Percentiles rank a stretch among this genome's conserved stretches.
Conservation (phyloP, 2,113 vertebrate genomes). For the Saguinus imperator region DNA sequence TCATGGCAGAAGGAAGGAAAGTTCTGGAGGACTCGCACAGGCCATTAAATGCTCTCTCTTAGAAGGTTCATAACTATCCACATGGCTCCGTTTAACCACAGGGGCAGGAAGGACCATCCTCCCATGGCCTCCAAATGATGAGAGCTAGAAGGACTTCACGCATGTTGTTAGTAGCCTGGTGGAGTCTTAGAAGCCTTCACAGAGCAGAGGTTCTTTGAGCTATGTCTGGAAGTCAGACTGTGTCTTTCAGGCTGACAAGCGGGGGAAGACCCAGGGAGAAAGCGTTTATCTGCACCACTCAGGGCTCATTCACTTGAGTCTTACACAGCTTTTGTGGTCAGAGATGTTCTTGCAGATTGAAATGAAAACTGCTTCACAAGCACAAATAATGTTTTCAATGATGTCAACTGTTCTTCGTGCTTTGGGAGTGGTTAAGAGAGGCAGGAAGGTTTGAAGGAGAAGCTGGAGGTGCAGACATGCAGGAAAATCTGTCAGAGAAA, state of each 20-base stretch:
- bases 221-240: not conserved
- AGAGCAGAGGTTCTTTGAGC: not conserved
- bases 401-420: not conserved
- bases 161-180: not conserved
- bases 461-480: too few relatives aligned
- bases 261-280: not conserved
- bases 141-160: not conserved
- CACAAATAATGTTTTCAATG: not conserved
- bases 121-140: rapidly evolving
- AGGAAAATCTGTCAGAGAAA: not conserved
- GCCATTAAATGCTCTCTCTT: not conserved
- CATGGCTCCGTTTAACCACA: not conserved
- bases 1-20: not conserved
- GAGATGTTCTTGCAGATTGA: not conserved
- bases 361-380: not conserved
- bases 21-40: not conserved
- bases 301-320: not conserved
- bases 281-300: rapidly evolving
- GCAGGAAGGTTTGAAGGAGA: not conserved
- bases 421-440: not conserved
- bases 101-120: not conserved
- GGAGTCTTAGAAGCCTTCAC: not conserved
- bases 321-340: not conserved
- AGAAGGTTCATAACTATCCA: not conserved
- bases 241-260: not conserved